Evolutionary conservation across 64 coral and sea anemone species (phyloP).

Genomic region (Montipora cactus): DNA sequence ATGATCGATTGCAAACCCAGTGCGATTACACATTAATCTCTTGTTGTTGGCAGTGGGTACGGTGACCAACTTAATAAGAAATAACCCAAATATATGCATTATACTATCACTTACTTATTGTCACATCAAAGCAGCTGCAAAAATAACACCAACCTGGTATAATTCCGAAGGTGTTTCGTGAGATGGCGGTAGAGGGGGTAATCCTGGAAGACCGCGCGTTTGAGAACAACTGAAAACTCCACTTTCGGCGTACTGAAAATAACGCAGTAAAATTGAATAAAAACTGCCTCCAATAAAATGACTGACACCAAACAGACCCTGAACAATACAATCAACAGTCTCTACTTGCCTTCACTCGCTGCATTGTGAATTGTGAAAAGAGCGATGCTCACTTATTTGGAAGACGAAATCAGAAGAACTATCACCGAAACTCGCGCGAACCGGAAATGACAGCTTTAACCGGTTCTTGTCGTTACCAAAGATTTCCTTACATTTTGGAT

Average conservation of each 20-base stretch:
- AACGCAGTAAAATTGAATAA: slow-evolving; percentile 32
- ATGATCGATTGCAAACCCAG: too few species aligned
- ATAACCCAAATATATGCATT: background rate
- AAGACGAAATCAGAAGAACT: background rate
- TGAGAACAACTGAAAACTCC: slow-evolving; percentile 94
- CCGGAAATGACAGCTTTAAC: background rate
- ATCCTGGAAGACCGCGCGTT: slow-evolving; percentile 84
- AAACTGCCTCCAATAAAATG: background rate
- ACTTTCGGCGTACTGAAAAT: slow-evolving; percentile 75
- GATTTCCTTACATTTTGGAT: background rate
- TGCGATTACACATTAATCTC: too few species aligned
- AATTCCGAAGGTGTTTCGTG: slow-evolving; percentile 93
- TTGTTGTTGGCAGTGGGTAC: too few species aligned
- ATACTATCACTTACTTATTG: background rate
- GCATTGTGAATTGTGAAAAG: slow-evolving; percentile 5
- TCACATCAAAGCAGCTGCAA: slow-evolving; percentile 55
- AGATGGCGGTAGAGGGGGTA: slow-evolving; percentile 89
- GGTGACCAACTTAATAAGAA: background rate
- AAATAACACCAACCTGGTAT: slow-evolving; percentile 90
- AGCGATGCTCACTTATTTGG: slow-evolving; percentile 11
- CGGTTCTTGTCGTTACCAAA: background rate
- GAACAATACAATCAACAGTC: background rate
- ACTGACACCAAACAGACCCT: background rate
- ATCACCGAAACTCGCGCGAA: background rate
- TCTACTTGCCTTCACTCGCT: slow-evolving; percentile 38